Evolutionary conservation across 2,888 invertebrate species (phyloP).

Genomic region (Exephanes ischioxanthus): DNA sequence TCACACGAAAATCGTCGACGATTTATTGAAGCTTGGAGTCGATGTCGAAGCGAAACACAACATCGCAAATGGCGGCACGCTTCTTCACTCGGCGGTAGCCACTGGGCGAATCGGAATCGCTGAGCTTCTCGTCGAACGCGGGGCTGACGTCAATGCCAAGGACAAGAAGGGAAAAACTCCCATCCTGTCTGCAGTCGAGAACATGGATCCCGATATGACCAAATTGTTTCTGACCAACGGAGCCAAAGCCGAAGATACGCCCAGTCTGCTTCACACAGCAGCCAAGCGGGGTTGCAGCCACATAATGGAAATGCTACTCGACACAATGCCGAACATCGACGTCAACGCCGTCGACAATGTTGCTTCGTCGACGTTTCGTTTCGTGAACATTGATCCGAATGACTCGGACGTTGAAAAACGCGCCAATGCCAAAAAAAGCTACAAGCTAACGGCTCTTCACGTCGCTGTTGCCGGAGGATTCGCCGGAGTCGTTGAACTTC

Average conservation of each 20-base stretch:
- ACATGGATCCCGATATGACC: neutral
- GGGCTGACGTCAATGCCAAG: too few relatives aligned
- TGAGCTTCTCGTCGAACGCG: too few relatives aligned
- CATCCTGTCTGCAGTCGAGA: too few relatives aligned
- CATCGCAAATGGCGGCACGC: neutral
- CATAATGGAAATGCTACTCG: constrained; percentile 25
- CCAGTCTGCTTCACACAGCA: constrained; percentile 17
- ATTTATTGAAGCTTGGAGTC: constrained; percentile 12
- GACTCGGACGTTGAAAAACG: too few relatives aligned
- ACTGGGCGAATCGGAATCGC: neutral
- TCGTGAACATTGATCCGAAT: too few relatives aligned
- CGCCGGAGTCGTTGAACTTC: neutral
- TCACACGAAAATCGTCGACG: neutral
- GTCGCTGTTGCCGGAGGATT: neutral
- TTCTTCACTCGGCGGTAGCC: constrained; percentile 35
- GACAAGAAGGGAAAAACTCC: too few relatives aligned
- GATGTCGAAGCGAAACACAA: neutral
- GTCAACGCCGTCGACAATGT: too few relatives aligned
- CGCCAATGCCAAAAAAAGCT: too few relatives aligned
- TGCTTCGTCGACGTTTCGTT: too few relatives aligned
- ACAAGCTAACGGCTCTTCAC: neutral
- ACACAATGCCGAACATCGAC: neutral
- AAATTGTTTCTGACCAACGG: constrained; percentile 24
- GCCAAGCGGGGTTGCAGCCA: neutral
- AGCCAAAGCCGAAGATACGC: constrained; percentile 13